Conservation (phyloP, 2,888 invertebrate species). For the Hyles lineata region DNA sequence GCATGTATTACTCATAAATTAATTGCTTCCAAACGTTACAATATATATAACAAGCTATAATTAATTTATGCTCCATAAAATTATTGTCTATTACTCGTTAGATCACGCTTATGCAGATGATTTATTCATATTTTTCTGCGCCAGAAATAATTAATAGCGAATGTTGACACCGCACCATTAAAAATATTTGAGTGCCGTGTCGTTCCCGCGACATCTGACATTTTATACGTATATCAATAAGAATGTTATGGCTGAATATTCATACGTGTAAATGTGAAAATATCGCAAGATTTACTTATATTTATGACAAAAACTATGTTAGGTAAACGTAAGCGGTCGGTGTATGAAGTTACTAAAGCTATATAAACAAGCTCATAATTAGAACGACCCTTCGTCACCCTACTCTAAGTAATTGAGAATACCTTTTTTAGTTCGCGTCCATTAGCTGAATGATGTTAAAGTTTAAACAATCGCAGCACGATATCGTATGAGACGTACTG, state of each 20-base stretch:
- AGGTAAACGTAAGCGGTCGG: neutral
- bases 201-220: conserved; percentile 7
- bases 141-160: conserved; percentile 13
- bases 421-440: conserved; percentile 4
- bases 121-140: conserved; percentile 26
- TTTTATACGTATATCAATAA: neutral
- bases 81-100: conserved; percentile 50
- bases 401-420: neutral
- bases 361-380: neutral
- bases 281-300: neutral
- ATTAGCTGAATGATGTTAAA: conserved; percentile 20
- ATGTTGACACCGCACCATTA: conserved; percentile 15
- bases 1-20: conserved; percentile 73
- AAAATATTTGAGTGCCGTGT: neutral
- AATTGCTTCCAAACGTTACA: conserved; percentile 55
- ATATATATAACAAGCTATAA: conserved; percentile 56
- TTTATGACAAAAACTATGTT: neutral
- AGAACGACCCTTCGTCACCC: conserved; percentile 2
- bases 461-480: neutral
- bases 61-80: conserved; percentile 71
- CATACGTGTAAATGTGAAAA: neutral
- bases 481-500: neutral
- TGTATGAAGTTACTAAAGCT: neutral
- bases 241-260: neutral
- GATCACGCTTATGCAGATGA: conserved; percentile 47